phyloP scores from a whole-genome alignment of 1,140 invertebrate species.

The Neomicropteryx cornuta region DNA sequence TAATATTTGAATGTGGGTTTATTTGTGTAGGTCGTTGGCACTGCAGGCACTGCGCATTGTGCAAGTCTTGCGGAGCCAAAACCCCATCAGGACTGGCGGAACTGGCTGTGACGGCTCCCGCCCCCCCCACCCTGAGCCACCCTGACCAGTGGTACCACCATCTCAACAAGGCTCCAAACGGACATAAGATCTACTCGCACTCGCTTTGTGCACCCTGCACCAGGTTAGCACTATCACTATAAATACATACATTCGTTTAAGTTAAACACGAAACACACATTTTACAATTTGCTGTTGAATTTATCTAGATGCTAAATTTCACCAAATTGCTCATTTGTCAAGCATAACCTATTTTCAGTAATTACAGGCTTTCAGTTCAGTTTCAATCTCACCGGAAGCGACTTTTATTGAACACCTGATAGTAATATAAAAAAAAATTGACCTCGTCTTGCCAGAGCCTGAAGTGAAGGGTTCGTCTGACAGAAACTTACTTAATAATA shows the following conservation, averaged over 20 bases:
- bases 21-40: slow-evolving; percentile 64
- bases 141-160: slow-evolving; percentile 36
- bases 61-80: slow-evolving; percentile 45
- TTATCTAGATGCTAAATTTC: too few species aligned
- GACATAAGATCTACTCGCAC: slow-evolving; percentile 38
- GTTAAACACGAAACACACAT: too few species aligned
- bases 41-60: slow-evolving; percentile 69
- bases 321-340: too few species aligned
- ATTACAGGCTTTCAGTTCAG: too few species aligned
- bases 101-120: slow-evolving; percentile 2
- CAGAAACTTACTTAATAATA: too few species aligned
- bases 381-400: too few species aligned
- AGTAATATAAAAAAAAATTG: too few species aligned
- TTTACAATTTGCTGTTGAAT: too few species aligned
- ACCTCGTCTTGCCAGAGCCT: too few species aligned
- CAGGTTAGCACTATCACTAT: slow-evolving; percentile 22
- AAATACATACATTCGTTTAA: background rate
- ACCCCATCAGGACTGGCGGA: slow-evolving; percentile 25
- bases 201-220: slow-evolving; percentile 39
- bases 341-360: too few species aligned
- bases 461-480: too few species aligned
- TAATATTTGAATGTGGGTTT: background rate
- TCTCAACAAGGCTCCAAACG: slow-evolving; percentile 31
- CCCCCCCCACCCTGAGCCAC: background rate
- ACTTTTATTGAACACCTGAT: too few species aligned